Conservation (phyloP, 1,140 invertebrate species). For the Macrobrachium rosenbergii region DNA sequence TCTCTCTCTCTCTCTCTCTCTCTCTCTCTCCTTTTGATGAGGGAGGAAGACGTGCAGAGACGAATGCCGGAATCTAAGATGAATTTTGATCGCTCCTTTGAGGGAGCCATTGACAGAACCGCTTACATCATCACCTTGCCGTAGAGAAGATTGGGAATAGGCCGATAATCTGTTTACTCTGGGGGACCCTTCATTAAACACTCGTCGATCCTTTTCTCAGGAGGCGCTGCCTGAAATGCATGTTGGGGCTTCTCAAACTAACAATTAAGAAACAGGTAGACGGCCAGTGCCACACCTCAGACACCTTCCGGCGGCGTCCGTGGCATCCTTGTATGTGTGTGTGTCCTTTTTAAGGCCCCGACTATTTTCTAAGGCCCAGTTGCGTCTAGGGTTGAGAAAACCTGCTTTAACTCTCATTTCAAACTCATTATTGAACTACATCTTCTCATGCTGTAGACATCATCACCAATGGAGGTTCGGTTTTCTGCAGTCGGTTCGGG, state of each 20-base stretch:
- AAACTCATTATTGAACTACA: too few species aligned
- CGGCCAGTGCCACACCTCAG: neutral
- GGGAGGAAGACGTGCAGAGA: conserved; percentile 11
- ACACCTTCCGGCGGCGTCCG: neutral
- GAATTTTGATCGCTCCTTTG: conserved; percentile 20
- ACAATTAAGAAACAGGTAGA: conserved; percentile 37
- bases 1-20: neutral
- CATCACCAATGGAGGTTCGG: too few species aligned
- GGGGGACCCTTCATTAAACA: too few species aligned
- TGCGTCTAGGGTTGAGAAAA: neutral
- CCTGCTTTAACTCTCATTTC: neutral
- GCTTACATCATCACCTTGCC: too few species aligned
- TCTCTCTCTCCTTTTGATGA: conserved; percentile 16
- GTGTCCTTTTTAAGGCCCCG: too few species aligned
- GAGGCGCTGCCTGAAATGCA: neutral
- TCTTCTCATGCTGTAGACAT: too few species aligned
- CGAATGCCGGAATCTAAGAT: neutral
- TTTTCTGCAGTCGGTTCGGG: too few species aligned
- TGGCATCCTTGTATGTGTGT: conserved; percentile 38
- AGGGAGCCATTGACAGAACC: too few species aligned
- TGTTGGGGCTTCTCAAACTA: neutral
- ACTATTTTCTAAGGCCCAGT: too few species aligned
- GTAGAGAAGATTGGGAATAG: too few species aligned
- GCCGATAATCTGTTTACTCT: too few species aligned
- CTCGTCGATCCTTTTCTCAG: neutral